Conservation (phyloP, 2,113 vertebrate species). For the Ploceus nigricollis region DNA sequence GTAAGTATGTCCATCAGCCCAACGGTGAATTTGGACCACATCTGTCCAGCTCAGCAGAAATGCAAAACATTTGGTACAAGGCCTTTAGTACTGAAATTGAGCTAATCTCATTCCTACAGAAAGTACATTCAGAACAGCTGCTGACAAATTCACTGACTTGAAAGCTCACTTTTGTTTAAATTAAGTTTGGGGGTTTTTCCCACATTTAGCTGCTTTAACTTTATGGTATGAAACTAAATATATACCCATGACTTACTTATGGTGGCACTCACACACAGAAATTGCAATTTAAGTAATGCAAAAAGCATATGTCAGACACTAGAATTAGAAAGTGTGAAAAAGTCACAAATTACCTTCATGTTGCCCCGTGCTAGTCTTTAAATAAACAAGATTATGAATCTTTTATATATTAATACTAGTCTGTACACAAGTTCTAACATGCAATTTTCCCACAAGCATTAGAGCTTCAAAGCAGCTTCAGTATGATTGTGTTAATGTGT, state of each 20-base stretch:
- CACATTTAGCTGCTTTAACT: not conserved
- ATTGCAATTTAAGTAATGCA: not conserved
- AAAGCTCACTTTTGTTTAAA: not conserved
- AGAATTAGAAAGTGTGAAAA: not conserved
- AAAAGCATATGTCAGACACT: not conserved
- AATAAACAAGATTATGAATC: not conserved
- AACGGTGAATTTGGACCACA: not conserved
- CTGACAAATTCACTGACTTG: not conserved
- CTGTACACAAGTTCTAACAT: slow-evolving; percentile 3
- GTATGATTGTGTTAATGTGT: not conserved
- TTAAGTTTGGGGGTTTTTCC: not conserved
- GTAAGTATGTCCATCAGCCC: not conserved
- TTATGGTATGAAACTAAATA: not conserved
- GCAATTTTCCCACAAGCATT: not conserved
- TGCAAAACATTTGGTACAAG: not conserved
- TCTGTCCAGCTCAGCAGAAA: not conserved
- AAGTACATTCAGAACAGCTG: not conserved
- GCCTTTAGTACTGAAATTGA: not conserved
- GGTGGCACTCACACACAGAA: not conserved
- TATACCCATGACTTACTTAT: not conserved
- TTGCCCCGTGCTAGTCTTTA: not conserved
- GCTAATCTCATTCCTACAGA: not conserved
- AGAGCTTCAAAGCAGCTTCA: not conserved
- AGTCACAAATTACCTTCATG: not conserved
- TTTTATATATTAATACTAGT: not conserved